Conservation (phyloP, 2,113 vertebrate species). For the Sander lucioperca region DNA sequence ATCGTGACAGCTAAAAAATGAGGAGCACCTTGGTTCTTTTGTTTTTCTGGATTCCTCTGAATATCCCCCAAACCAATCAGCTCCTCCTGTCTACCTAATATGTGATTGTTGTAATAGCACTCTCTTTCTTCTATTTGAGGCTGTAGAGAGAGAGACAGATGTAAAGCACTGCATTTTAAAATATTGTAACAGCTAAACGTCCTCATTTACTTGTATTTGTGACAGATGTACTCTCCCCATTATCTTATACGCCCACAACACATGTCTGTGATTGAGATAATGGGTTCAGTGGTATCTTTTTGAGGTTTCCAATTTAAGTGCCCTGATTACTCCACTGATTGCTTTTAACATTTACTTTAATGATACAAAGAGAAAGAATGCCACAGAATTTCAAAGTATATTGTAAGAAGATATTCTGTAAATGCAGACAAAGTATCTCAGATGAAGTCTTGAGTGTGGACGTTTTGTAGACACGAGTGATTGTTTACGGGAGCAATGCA, state of each 20-base stretch:
- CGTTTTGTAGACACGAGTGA: slow-evolving; percentile 9
- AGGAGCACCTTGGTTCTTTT: not conserved
- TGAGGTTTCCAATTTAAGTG: not conserved
- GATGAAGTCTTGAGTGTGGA: not conserved
- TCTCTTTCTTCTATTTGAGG: not conserved
- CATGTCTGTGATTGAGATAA: not conserved
- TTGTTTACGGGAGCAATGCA: slow-evolving; percentile 23
- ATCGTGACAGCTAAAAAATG: not conserved
- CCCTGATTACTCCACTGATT: slow-evolving; percentile 9
- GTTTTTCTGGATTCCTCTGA: not conserved
- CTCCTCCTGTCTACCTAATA: not conserved
- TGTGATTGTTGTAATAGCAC: not conserved
- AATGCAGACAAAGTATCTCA: not conserved
- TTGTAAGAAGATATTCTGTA: not conserved
- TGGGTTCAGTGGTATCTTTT: not conserved
- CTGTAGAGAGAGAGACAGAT: not conserved
- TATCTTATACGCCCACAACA: not conserved
- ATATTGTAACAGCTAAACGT: not conserved
- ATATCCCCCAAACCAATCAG: not conserved
- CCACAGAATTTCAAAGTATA: not conserved
- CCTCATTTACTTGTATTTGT: slow-evolving; percentile 8
- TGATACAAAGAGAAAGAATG: not conserved
- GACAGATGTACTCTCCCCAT: not conserved
- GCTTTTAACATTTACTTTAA: not conserved
- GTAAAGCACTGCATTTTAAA: not conserved